phyloP scores from a whole-genome alignment of 2,113 vertebrate genomes.

The Labeo catla region DNA sequence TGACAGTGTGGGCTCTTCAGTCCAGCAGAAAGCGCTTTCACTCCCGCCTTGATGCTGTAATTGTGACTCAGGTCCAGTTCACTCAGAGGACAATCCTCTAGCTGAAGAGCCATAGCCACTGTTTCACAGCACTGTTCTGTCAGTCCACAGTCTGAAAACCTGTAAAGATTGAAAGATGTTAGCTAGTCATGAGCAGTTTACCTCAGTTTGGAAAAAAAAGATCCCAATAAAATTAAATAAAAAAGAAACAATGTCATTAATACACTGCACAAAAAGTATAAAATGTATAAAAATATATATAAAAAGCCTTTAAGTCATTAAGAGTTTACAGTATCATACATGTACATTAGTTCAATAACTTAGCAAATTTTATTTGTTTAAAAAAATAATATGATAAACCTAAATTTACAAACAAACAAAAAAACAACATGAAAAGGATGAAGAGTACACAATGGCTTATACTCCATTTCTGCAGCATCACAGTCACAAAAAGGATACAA shows the following conservation, averaged over 20 bases:
- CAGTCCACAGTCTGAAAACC: constrained; percentile 64
- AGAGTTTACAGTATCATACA: too few species aligned
- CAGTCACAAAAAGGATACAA: too few species aligned
- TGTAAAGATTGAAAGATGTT: constrained; percentile 23
- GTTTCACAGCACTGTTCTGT: constrained; percentile 53
- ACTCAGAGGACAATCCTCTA: constrained; percentile 45
- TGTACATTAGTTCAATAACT: too few species aligned
- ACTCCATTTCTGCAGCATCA: too few species aligned
- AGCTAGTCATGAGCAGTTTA: background rate
- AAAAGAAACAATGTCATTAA: background rate
- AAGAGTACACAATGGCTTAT: too few species aligned
- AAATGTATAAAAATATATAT: background rate
- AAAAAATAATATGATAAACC: too few species aligned
- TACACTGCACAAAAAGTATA: background rate
- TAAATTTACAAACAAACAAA: too few species aligned
- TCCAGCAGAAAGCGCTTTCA: constrained; percentile 55
- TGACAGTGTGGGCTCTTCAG: constrained; percentile 59
- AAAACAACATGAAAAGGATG: too few species aligned
- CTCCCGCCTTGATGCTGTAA: constrained; percentile 45
- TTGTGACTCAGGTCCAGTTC: constrained; percentile 68
- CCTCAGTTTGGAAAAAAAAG: too few species aligned
- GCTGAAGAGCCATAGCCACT: constrained; percentile 55
- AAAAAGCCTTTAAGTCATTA: background rate
- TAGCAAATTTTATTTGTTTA: too few species aligned
- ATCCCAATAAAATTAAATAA: background rate